phyloP scores from a whole-genome alignment of 1,140 invertebrate species.

The Brachionus plicatilis region DNA sequence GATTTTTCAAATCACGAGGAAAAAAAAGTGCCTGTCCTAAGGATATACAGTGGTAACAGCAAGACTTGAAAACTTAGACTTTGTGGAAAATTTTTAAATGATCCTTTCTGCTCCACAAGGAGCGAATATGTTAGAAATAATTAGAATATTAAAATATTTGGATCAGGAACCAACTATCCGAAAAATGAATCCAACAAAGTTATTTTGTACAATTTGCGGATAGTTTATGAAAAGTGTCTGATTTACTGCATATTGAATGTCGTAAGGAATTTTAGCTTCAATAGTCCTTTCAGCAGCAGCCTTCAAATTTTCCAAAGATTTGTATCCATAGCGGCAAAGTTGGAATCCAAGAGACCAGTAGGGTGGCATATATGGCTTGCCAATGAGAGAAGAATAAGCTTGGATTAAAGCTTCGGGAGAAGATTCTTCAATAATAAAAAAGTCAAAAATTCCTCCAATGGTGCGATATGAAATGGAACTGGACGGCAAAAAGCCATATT shows the following conservation, averaged over 20 bases:
- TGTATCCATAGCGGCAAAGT: conserved; percentile 55
- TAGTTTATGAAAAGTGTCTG: too few relatives aligned
- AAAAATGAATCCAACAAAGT: too few relatives aligned
- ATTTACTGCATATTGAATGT: conserved; percentile 45
- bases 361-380: conserved; percentile 57
- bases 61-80: too few relatives aligned
- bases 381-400: conserved; percentile 48
- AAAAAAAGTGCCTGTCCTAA: too few relatives aligned
- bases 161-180: background rate
- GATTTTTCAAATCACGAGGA: too few relatives aligned
- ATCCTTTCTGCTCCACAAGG: too few relatives aligned
- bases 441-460: conserved; percentile 54
- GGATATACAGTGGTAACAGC: too few relatives aligned
- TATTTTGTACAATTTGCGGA: too few relatives aligned
- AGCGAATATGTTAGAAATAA: background rate
- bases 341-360: conserved; percentile 60
- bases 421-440: conserved; percentile 58
- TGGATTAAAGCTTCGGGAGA: conserved; percentile 52
- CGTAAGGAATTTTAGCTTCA: conserved; percentile 44
- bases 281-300: conserved; percentile 7
- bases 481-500: conserved; percentile 42
- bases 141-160: background rate
- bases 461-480: conserved; percentile 50
- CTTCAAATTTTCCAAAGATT: conserved; percentile 44
- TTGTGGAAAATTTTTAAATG: too few relatives aligned